Conservation (phyloP, 2,797 vertebrate genomes). For the Chelidonichthys spinosus region DNA sequence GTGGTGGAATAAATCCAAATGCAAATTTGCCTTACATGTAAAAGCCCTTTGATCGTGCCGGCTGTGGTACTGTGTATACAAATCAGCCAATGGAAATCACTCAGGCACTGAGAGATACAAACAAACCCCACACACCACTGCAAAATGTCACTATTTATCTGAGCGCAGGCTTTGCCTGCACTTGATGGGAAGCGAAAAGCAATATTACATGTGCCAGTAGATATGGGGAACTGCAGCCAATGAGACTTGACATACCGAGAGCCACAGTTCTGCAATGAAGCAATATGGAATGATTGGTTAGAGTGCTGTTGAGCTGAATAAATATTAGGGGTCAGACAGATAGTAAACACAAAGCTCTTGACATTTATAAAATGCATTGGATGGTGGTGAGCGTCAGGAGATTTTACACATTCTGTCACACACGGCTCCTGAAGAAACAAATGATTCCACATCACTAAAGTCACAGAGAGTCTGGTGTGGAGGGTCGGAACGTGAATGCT, state of each 20-base stretch:
- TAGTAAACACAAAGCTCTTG: constrained; percentile 72
- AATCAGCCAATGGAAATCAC: constrained; percentile 63
- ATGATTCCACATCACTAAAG: constrained; percentile 37
- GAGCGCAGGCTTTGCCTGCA: constrained; percentile 44
- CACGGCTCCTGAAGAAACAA: constrained; percentile 34
- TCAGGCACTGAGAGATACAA: constrained; percentile 58
- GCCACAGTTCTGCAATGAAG: constrained; percentile 62
- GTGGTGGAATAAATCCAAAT: constrained; percentile 64
- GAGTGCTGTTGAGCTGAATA: constrained; percentile 77
- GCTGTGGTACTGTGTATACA: constrained; percentile 66
- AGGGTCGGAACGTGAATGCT: constrained; percentile 36
- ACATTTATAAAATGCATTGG: constrained; percentile 78
- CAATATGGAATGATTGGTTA: constrained; percentile 76
- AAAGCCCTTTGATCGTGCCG: constrained; percentile 68
- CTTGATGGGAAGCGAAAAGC: constrained; percentile 84
- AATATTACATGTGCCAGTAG: constrained; percentile 80
- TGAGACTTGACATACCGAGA: constrained; percentile 75
- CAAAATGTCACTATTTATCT: constrained; percentile 81
- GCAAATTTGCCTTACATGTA: constrained; percentile 69
- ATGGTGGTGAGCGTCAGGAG: constrained; percentile 50
- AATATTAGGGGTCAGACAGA: constrained; percentile 75
- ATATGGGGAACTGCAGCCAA: constrained; percentile 71
- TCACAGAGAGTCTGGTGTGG: constrained; percentile 17
- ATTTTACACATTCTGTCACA: constrained; percentile 35
- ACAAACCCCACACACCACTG: constrained; percentile 65